Evolutionary conservation across 1,140 invertebrate genomes (phyloP).

Genomic region (Drosophila trapezifrons): DNA sequence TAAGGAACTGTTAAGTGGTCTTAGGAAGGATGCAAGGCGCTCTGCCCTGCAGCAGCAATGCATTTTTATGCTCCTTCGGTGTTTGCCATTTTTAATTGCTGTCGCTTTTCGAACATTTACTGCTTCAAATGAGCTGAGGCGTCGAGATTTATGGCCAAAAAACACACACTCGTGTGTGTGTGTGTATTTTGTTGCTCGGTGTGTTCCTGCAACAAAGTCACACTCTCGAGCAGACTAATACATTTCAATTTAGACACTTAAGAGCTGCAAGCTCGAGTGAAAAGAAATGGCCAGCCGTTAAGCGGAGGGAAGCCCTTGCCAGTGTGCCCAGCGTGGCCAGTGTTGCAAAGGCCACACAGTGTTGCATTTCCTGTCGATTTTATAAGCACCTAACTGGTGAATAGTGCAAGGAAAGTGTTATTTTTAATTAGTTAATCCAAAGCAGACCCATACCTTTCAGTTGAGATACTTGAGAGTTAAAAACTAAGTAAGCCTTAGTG

Average conservation of each 20-base stretch:
- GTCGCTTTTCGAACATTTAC: slow-evolving; percentile 77
- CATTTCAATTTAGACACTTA: slow-evolving; percentile 56
- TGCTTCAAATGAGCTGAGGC: slow-evolving; percentile 73
- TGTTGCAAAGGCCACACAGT: slow-evolving; percentile 37
- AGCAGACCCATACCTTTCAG: too few species aligned
- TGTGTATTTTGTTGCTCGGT: slow-evolving; percentile 51
- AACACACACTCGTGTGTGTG: slow-evolving; percentile 4
- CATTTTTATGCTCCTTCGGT: slow-evolving; percentile 70
- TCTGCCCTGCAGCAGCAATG: not conserved
- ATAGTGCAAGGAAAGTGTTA: too few species aligned
- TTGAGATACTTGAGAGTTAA: too few species aligned
- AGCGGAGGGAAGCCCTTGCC: not conserved
- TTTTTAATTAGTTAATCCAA: too few species aligned
- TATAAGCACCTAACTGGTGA: not conserved
- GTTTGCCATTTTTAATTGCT: slow-evolving; percentile 78
- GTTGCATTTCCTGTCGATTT: slow-evolving; percentile 45
- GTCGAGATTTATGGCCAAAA: slow-evolving; percentile 68
- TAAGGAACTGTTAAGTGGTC: slow-evolving; percentile 61
- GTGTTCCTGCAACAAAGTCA: slow-evolving; percentile 62
- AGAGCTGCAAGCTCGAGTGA: slow-evolving; percentile 21
- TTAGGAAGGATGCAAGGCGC: slow-evolving; percentile 25
- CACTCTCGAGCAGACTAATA: slow-evolving; percentile 38
- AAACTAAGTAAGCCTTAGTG: too few species aligned
- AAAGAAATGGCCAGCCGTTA: slow-evolving; percentile 39
- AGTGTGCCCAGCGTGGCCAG: not conserved